phyloP scores from a whole-genome alignment of 2,797 vertebrate genomes.

The Pterois miles region DNA sequence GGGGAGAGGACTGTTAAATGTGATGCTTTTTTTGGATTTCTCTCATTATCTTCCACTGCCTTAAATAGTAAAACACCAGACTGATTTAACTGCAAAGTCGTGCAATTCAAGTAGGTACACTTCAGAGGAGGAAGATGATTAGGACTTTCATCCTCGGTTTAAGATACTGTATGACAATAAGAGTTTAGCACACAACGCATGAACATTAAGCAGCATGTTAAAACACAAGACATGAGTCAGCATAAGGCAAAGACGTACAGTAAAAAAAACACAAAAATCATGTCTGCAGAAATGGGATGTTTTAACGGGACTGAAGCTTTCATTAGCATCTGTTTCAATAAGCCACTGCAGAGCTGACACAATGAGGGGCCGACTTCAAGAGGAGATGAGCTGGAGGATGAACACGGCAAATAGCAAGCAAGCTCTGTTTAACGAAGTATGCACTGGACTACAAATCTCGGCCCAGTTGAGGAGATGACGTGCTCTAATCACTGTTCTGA shows the following conservation, averaged over 20 bases:
- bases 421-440: slow-evolving; percentile 53
- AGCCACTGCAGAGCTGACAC: slow-evolving; percentile 61
- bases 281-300: slow-evolving; percentile 30
- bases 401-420: slow-evolving; percentile 68
- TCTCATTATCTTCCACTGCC: slow-evolving; percentile 27
- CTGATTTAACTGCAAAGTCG: slow-evolving; percentile 53
- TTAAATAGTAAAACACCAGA: slow-evolving; percentile 42
- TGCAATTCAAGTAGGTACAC: slow-evolving; percentile 71
- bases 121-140: slow-evolving; percentile 48
- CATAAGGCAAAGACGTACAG: slow-evolving; percentile 71
- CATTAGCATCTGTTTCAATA: slow-evolving; percentile 55
- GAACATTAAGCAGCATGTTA: slow-evolving; percentile 69
- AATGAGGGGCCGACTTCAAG: slow-evolving; percentile 62
- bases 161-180: slow-evolving; percentile 57
- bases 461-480: slow-evolving; percentile 42
- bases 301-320: slow-evolving; percentile 30
- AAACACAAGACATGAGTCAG: slow-evolving; percentile 56
- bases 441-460: slow-evolving; percentile 38
- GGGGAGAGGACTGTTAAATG: slow-evolving; percentile 25
- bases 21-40: slow-evolving; percentile 26
- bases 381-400: slow-evolving; percentile 64
- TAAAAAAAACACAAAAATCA: slow-evolving; percentile 45
- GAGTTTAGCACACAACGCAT: slow-evolving; percentile 48
- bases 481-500: slow-evolving; percentile 54
- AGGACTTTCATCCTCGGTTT: slow-evolving; percentile 40